Conservation (phyloP, 2,113 vertebrate genomes). For the Coracopsis vasa region DNA sequence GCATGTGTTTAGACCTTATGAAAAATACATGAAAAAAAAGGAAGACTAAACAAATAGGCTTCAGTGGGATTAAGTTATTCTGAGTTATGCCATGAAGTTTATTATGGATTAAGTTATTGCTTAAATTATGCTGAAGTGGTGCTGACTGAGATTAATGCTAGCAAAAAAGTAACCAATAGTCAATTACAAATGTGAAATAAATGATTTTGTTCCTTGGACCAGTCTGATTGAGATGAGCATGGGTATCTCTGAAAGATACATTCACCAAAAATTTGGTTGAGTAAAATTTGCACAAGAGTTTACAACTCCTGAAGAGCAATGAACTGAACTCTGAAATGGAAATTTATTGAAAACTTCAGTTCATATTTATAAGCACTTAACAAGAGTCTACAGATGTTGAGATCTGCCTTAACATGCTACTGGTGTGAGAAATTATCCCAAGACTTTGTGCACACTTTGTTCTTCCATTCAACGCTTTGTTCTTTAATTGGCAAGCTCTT, state of each 20-base stretch:
- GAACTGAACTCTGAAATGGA: not conserved
- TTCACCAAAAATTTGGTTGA: not conserved
- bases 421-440: not conserved
- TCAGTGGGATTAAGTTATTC: not conserved
- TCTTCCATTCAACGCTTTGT: not conserved
- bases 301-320: not conserved
- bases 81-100: not conserved
- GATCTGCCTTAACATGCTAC: not conserved
- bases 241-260: not conserved
- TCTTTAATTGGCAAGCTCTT: slow-evolving; percentile 31
- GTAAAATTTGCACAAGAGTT: not conserved
- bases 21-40: not conserved
- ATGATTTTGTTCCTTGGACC: not conserved
- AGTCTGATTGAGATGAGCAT: not conserved
- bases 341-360: not conserved
- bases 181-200: not conserved
- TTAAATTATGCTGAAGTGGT: not conserved
- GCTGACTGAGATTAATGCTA: not conserved
- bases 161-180: not conserved
- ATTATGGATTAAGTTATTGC: not conserved
- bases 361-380: not conserved
- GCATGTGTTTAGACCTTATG: not conserved
- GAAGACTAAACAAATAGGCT: not conserved
- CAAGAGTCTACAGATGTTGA: not conserved
- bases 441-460: not conserved